A percentile compares a stretch with the other conserved stretches of the same genome.
phyloP scores from a whole-genome alignment of 2,888 invertebrate species.

The Oligia latruncula region DNA sequence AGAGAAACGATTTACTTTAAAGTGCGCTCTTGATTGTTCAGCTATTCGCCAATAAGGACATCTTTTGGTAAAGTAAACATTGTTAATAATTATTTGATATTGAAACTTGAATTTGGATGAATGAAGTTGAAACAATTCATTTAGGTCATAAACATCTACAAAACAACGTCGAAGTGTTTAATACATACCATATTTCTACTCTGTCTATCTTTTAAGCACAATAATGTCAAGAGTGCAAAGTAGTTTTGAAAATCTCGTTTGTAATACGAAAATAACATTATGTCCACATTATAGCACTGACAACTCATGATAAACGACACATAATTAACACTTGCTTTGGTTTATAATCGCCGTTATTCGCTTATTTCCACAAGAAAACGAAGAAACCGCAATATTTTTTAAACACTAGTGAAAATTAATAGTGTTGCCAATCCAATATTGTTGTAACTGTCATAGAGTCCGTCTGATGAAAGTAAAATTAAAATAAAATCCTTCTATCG shows the following conservation, averaged over 20 bases:
- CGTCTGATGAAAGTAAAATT: too few relatives aligned
- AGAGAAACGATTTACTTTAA: not conserved
- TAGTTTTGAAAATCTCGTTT: not conserved
- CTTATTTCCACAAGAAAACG: not conserved
- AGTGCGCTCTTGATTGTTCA: not conserved
- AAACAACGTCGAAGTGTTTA: not conserved
- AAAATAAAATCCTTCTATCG: too few relatives aligned
- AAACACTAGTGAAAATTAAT: not conserved
- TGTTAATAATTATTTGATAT: not conserved
- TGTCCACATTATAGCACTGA: not conserved
- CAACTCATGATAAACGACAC: not conserved
- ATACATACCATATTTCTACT: conserved; percentile 3
- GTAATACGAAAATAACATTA: not conserved
- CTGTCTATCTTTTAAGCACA: not conserved
- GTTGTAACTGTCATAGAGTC: too few relatives aligned
- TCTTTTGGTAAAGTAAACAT: not conserved
- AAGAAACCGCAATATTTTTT: not conserved
- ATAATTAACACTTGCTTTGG: not conserved
- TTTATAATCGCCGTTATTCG: not conserved
- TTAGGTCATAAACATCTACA: not conserved
- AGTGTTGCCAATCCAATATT: conserved; percentile 18
- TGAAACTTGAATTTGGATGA: not conserved
- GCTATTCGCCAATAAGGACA: not conserved
- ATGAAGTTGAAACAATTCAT: not conserved
- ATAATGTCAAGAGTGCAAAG: not conserved